Conservation (phyloP, 2,113 vertebrate genomes). For the Plestiodon gilberti region DNA sequence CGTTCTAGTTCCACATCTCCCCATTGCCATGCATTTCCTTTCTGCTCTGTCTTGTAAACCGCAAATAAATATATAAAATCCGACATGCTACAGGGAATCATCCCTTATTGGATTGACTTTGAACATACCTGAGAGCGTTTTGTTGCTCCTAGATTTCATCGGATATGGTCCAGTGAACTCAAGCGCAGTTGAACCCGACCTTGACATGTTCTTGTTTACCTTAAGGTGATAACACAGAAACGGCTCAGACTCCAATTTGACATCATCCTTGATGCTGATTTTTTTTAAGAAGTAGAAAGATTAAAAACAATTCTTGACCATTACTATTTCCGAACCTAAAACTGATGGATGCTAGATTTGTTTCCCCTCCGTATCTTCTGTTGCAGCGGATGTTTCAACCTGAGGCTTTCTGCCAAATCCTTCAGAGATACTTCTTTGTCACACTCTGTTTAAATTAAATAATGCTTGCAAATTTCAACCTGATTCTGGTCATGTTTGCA, state of each 20-base stretch:
- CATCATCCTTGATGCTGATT: slow-evolving; percentile 62
- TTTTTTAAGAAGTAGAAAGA: slow-evolving; percentile 34
- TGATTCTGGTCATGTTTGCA: background rate
- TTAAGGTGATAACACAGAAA: slow-evolving; percentile 71
- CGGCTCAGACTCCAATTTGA: slow-evolving; percentile 57
- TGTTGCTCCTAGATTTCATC: slow-evolving; percentile 63
- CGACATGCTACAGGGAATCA: slow-evolving; percentile 47
- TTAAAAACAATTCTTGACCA: slow-evolving; percentile 56
- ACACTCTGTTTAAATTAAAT: slow-evolving; percentile 25
- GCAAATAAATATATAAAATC: slow-evolving; percentile 57
- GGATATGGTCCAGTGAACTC: slow-evolving; percentile 66
- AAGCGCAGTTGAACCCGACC: slow-evolving; percentile 67
- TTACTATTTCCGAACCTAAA: slow-evolving; percentile 46
- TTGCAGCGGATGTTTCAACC: slow-evolving; percentile 24
- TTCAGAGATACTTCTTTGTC: background rate
- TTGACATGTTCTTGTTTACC: slow-evolving; percentile 71
- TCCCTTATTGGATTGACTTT: slow-evolving; percentile 69
- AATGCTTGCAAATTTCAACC: background rate
- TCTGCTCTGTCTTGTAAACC: slow-evolving; percentile 60
- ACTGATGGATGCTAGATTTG: slow-evolving; percentile 43
- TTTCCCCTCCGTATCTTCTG: slow-evolving; percentile 9
- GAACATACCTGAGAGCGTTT: slow-evolving; percentile 76
- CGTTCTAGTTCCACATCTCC: slow-evolving; percentile 31
- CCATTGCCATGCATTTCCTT: slow-evolving; percentile 55
- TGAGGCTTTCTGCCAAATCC: slow-evolving; percentile 44